Evolutionary conservation across 2,888 invertebrate species (phyloP).

Genomic region (Tinea pellionella): DNA sequence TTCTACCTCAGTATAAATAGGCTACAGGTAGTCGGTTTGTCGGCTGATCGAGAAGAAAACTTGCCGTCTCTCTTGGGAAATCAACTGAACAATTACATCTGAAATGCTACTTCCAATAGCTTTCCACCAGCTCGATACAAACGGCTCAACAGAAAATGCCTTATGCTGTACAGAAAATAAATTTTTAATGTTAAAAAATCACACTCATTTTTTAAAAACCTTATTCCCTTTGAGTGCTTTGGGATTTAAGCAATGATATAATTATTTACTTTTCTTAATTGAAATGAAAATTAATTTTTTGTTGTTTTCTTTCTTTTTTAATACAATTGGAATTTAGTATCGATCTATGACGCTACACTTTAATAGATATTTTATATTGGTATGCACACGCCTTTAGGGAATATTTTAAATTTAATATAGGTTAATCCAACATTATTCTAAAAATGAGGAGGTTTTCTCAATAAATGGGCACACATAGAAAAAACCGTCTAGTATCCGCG

Average conservation of each 20-base stretch:
- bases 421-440: no score
- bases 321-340: not conserved
- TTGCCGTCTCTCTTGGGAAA: constrained; percentile 51
- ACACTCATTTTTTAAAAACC: constrained; percentile 1
- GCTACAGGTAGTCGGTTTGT: constrained; percentile 9
- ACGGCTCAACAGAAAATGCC: constrained; percentile 8
- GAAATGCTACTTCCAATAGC: constrained; percentile 45
- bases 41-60: constrained; percentile 28
- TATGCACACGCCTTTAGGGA: no score
- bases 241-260: not conserved
- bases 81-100: constrained; percentile 64
- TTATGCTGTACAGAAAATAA: not conserved
- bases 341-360: no score
- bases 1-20: constrained; percentile 6
- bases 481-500: no score
- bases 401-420: no score
- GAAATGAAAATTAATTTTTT: not conserved
- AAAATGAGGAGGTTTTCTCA: no score
- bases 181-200: constrained; percentile 3
- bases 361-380: no score
- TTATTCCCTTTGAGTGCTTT: not conserved
- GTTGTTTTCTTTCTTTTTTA: not conserved
- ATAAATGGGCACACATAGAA: no score
- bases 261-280: not conserved
- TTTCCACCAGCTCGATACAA: constrained; percentile 11